Base-by-base conservation (phyloP, 2,888 invertebrate species). In the Scotopteryx bipunctaria region DNA sequence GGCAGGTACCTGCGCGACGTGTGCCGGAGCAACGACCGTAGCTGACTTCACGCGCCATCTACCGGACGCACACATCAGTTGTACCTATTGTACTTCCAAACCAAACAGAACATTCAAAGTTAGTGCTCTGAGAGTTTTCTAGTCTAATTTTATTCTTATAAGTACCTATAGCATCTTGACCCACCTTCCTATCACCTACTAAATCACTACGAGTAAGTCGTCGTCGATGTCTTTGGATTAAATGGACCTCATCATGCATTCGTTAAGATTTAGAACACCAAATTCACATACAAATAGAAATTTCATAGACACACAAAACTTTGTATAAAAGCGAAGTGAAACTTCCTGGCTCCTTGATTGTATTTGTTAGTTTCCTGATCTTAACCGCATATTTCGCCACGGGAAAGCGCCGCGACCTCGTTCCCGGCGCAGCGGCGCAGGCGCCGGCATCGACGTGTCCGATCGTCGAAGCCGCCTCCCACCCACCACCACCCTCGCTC, bases 1-100 rank as follows among this genome's bases (percentile, higher is more conserved):
- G 11, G 32, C 38, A 27, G 33, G 32, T n/a, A 9, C 14, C 36
- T 11, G 19, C 16, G 13, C 40, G 29, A 51, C 50, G 44, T 48
- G 53, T 53, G 53, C 17, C 69, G 69, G 81, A 72, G 74, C 81
- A 81, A 81, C 79, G 81, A 81, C 80, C 79, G 65, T 50, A 54
- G 13, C 13, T 11, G 27, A 14, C 29, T n/a, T 6, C 32, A 27
- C 51, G 57, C 55, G 57, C 46, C 63, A 54, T 61, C 56, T 63
- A 59, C 64, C 67, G 64, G 57, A 55, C 59, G 58, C 55, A 43
- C 40, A 55, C 63, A n/a, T 11, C 13, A 29, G 25, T 17, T 9
- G n/a, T n/a, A n/a, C n/a, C n/a, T n/a, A n/a, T n/a, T n/a, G n/a
- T n/a, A n/a, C n/a, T n/a, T n/a, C n/a, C n/a, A n/a, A n/a, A n/a